Evolutionary conservation across 2,113 vertebrate genomes (phyloP).

Genomic region (Notothenia rossii): DNA sequence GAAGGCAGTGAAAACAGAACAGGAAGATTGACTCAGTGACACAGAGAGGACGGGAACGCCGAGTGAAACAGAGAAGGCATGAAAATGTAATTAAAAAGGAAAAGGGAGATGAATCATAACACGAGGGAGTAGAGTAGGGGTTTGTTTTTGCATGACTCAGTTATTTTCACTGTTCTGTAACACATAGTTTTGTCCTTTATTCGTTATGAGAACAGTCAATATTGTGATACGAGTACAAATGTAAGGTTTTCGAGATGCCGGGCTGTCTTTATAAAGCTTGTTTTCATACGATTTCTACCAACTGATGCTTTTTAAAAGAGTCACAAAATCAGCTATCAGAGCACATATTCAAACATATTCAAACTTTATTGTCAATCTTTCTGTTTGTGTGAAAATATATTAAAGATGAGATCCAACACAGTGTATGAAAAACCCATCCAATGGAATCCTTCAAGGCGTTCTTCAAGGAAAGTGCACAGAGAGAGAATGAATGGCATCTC

Average conservation of each 20-base stretch:
- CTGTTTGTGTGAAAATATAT: no score
- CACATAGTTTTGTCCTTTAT: background rate
- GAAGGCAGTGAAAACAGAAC: slow-evolving; percentile 44
- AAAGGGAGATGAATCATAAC: slow-evolving; percentile 29
- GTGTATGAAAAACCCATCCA: slow-evolving; percentile 11
- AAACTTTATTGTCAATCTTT: no score
- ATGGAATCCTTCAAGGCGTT: slow-evolving; percentile 11
- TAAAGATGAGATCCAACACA: background rate
- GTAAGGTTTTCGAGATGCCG: background rate
- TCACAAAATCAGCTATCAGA: background rate
- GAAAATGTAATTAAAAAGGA: slow-evolving; percentile 10
- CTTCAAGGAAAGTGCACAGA: slow-evolving; percentile 54
- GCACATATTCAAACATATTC: background rate
- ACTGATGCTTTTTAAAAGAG: background rate
- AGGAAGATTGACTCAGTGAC: slow-evolving; percentile 31
- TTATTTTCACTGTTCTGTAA: slow-evolving; percentile 1
- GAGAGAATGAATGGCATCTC: slow-evolving; percentile 53
- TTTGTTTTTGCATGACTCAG: slow-evolving; percentile 25
- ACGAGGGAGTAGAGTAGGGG: background rate
- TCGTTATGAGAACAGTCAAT: background rate
- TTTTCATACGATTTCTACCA: background rate
- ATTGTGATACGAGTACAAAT: background rate
- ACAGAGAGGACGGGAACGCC: slow-evolving; percentile 20
- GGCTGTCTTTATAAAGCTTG: background rate
- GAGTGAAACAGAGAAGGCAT: slow-evolving; percentile 30